Conservation (phyloP, 92 coral and sea anemone genomes). For the Porites divaricata region DNA sequence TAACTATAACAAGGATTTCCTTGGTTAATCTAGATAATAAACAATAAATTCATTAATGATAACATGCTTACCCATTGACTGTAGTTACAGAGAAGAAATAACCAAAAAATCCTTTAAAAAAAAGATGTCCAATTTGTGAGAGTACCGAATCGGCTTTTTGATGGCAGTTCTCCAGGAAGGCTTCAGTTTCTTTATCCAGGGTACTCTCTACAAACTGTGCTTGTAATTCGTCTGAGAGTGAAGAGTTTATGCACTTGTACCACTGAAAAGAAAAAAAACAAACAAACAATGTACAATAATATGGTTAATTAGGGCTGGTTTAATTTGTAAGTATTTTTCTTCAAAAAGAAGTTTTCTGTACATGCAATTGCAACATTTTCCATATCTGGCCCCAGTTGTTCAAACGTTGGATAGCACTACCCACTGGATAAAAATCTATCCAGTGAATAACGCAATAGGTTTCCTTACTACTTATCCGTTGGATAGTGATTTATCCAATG, state of each 20-base stretch:
- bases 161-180: conserved; percentile 76
- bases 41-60: neutral
- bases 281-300: neutral
- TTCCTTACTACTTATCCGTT: too few relatives aligned
- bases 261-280: conserved; percentile 56
- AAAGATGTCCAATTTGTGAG: conserved; percentile 82
- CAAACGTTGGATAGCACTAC: too few relatives aligned
- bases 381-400: too few relatives aligned
- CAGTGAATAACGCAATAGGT: too few relatives aligned
- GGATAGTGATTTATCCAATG: too few relatives aligned
- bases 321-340: too few relatives aligned
- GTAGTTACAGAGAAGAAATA: conserved; percentile 89
- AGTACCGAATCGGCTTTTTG: conserved; percentile 93
- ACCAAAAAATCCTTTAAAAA: conserved; percentile 79
- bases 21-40: neutral
- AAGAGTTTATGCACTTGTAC: conserved; percentile 68
- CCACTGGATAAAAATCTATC: too few relatives aligned
- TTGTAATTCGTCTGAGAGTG: conserved; percentile 58
- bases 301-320: too few relatives aligned
- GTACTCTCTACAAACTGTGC: conserved; percentile 78
- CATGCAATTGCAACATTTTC: too few relatives aligned
- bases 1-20: too few relatives aligned
- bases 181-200: conserved; percentile 89
- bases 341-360: too few relatives aligned
- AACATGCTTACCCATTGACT: conserved; percentile 78